phyloP scores from a whole-genome alignment of 2,113 vertebrate species.

The Malurus melanocephalus region DNA sequence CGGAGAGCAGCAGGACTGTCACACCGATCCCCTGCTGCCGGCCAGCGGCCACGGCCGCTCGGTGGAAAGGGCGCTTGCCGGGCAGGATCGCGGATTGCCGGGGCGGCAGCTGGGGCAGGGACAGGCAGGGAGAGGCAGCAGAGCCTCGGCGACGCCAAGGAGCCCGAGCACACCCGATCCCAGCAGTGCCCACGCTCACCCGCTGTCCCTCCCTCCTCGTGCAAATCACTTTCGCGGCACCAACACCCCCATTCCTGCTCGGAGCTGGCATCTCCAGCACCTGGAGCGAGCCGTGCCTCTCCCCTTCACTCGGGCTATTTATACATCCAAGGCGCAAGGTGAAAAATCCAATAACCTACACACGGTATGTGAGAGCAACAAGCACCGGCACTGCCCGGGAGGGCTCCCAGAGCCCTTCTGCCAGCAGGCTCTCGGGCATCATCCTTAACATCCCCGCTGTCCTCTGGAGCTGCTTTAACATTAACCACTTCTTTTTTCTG shows the following conservation, averaged over 20 bases:
- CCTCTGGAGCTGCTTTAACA: not conserved
- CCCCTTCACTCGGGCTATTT: not conserved
- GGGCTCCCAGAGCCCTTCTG: not conserved
- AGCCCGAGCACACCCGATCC: not conserved
- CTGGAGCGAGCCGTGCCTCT: not conserved
- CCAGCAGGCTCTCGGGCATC: not conserved
- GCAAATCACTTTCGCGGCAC: not conserved
- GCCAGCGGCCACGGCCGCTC: not conserved
- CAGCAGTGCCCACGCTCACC: not conserved
- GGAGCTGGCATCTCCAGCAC: not conserved
- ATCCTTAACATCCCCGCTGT: not conserved
- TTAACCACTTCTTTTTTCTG: not conserved
- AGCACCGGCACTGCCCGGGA: not conserved
- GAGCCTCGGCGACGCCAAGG: not conserved
- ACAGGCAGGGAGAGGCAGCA: not conserved
- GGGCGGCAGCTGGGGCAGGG: not conserved
- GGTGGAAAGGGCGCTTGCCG: not conserved
- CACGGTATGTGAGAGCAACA: not conserved
- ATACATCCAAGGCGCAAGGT: not conserved
- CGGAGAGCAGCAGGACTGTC: not conserved
- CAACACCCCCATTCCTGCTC: not conserved
- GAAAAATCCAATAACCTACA: slow-evolving; percentile 2
- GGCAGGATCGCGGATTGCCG: not conserved
- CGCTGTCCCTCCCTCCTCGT: not conserved
- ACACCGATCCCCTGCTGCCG: not conserved